These are phyloP conservation scores for Micoletzkya japonica DNA, from an alignment of 2,888 invertebrate genomes.

Conservation along the genomic window DNA sequence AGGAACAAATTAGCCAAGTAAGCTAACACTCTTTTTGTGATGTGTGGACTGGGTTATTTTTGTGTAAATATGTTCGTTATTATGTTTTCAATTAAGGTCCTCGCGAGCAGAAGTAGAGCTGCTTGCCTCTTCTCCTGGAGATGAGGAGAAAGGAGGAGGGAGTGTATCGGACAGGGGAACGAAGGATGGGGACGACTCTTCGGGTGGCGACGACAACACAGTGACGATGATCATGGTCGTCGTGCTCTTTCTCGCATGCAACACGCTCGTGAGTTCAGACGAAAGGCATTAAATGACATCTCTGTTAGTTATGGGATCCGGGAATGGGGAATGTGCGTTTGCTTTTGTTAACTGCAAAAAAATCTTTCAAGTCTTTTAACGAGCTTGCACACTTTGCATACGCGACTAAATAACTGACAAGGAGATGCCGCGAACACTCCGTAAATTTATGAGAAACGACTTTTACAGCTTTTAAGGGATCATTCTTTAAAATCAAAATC, in stretches of 20 bases:
- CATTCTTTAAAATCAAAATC: too few species aligned
- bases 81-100: not conserved
- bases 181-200: not conserved
- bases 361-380: too few species aligned
- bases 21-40: not conserved
- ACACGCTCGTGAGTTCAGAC: constrained; percentile 56
- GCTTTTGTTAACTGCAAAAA: too few species aligned
- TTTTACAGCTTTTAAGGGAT: too few species aligned
- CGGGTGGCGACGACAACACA: constrained; percentile 55
- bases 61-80: not conserved
- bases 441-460: too few species aligned
- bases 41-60: not conserved
- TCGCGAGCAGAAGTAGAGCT: constrained; percentile 17
- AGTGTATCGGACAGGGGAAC: not conserved
- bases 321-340: too few species aligned
- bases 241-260: constrained; percentile 62
- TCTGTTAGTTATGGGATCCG: too few species aligned
- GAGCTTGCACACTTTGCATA: too few species aligned
- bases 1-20: constrained; percentile 7
- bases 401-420: too few species aligned
- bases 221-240: constrained; percentile 64
- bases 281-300: too few species aligned
- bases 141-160: not conserved
- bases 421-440: too few species aligned
- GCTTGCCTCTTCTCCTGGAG: not conserved